Evolutionary conservation across 2,888 invertebrate genomes (phyloP).

Genomic region (Pedicia rivosa): DNA sequence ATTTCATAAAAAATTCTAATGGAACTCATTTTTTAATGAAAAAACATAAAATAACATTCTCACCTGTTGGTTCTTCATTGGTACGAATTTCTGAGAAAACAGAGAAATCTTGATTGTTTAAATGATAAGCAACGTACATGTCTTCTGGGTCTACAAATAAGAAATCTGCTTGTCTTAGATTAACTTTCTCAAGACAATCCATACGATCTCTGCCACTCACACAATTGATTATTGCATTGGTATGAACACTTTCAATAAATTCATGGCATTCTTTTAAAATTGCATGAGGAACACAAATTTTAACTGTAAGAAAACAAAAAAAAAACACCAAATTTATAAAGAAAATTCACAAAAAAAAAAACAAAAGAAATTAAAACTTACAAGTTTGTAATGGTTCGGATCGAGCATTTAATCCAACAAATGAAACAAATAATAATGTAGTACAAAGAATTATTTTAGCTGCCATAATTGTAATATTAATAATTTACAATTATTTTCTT

Average conservation of each 20-base stretch:
- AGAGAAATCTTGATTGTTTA: slow-evolving; percentile 55
- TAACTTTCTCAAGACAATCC: slow-evolving; percentile 61
- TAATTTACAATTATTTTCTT: no score
- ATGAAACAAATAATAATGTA: no score
- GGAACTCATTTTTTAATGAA: no score
- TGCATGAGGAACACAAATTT: slow-evolving; percentile 56
- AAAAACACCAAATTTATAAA: slow-evolving; percentile 9
- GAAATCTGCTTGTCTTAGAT: slow-evolving; percentile 63
- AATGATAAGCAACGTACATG: slow-evolving; percentile 65
- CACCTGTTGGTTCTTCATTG: slow-evolving; percentile 58
- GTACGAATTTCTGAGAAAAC: slow-evolving; percentile 63
- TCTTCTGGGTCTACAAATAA: slow-evolving; percentile 75
- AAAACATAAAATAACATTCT: slow-evolving; percentile 11
- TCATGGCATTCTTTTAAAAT: slow-evolving; percentile 44
- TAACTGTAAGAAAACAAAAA: slow-evolving; percentile 34
- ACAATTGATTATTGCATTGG: slow-evolving; percentile 39
- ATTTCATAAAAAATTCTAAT: background rate
- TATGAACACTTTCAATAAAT: slow-evolving; percentile 43
- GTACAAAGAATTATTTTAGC: no score
- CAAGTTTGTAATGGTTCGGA: no score
- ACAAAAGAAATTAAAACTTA: no score
- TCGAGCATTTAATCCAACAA: no score
- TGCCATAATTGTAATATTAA: no score
- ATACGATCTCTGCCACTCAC: slow-evolving; percentile 56
- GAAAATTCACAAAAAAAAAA: no score